phyloP scores from a whole-genome alignment of 2,888 invertebrate species.

The Octodonta nipae region DNA sequence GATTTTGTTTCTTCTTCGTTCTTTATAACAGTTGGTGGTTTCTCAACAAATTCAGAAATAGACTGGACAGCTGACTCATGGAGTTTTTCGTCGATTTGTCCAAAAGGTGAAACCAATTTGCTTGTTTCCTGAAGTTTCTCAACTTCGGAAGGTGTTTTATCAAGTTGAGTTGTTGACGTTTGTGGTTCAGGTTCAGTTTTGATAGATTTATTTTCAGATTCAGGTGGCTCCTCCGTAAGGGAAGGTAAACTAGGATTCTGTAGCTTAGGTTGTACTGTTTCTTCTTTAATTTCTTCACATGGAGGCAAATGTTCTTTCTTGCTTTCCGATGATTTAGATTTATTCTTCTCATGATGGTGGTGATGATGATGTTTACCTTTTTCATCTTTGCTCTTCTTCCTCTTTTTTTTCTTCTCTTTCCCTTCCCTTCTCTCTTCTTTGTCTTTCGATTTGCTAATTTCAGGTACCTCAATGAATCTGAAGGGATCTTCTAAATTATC shows the following conservation, averaged over 20 bases:
- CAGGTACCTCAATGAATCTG: slow-evolving; percentile 12
- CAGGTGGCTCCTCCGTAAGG: slow-evolving; percentile 37
- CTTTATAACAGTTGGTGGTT: slow-evolving; percentile 19
- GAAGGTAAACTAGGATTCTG: slow-evolving; percentile 50
- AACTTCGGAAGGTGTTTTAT: slow-evolving; percentile 31
- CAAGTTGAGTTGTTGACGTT: slow-evolving; percentile 23
- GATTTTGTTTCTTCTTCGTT: slow-evolving; percentile 27
- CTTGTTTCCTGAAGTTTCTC: slow-evolving; percentile 46
- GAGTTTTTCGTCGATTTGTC: slow-evolving; percentile 54
- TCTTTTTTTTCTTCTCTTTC: slow-evolving; percentile 73
- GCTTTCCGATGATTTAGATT: slow-evolving; percentile 26
- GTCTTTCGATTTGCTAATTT: slow-evolving; percentile 26
- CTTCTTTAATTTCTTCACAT: slow-evolving; percentile 16
- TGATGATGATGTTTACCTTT: slow-evolving; percentile 56
- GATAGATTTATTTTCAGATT: not conserved
- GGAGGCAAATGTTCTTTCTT: slow-evolving; percentile 23
- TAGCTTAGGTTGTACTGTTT: slow-evolving; percentile 15
- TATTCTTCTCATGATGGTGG: slow-evolving; percentile 45
- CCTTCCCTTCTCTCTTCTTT: slow-evolving; percentile 42
- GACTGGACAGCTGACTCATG: slow-evolving; percentile 71
- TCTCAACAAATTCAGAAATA: slow-evolving; percentile 47
- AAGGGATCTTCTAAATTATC: slow-evolving; percentile 20
- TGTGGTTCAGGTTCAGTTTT: not conserved
- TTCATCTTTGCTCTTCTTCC: slow-evolving; percentile 71
- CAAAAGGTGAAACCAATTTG: slow-evolving; percentile 55